Conservation (phyloP, 2,888 invertebrate genomes). For the Quadriops clusia region DNA sequence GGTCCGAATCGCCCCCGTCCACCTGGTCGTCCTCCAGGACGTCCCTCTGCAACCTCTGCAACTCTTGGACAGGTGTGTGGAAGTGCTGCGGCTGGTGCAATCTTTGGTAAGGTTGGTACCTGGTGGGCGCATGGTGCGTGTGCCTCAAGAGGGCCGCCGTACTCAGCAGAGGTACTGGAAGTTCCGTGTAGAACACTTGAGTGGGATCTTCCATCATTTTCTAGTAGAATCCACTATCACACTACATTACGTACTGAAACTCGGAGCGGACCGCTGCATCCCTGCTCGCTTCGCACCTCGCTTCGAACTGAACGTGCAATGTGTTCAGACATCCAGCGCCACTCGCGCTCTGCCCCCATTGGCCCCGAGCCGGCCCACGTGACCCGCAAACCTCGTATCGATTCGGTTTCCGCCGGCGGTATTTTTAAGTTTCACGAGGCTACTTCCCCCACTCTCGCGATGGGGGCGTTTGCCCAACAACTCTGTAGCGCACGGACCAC, state of each 20-base stretch:
- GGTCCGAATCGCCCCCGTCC: constrained; percentile 29
- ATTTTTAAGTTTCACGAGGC: constrained; percentile 57
- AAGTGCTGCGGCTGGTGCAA: constrained; percentile 52
- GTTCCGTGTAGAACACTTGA: constrained; percentile 45
- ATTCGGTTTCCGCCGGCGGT: constrained; percentile 70
- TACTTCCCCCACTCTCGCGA: no score
- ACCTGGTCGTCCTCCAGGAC: constrained; percentile 21
- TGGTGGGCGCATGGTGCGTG: constrained; percentile 34
- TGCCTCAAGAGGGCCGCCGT: constrained; percentile 40
- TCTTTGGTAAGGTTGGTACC: constrained; percentile 51
- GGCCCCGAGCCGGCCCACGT: constrained; percentile 43
- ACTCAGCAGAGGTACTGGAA: constrained; percentile 43
- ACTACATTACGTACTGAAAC: constrained; percentile 36
- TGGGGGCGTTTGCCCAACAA: no score
- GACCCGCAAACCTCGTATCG: constrained; percentile 53
- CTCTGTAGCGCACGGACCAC: no score
- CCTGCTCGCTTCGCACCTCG: constrained; percentile 20
- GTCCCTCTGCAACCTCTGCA: constrained; percentile 25
- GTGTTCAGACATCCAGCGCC: constrained; percentile 15
- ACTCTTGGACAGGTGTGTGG: constrained; percentile 35
- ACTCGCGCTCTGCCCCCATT: constrained; percentile 24
- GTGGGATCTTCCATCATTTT: constrained; percentile 43
- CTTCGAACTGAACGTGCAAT: constrained; percentile 19
- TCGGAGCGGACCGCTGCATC: constrained; percentile 9
- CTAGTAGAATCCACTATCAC: constrained; percentile 24